These are phyloP conservation scores for Eulemur rubriventer DNA, from an alignment of 2,797 vertebrate species.

Conservation along the genomic window DNA sequence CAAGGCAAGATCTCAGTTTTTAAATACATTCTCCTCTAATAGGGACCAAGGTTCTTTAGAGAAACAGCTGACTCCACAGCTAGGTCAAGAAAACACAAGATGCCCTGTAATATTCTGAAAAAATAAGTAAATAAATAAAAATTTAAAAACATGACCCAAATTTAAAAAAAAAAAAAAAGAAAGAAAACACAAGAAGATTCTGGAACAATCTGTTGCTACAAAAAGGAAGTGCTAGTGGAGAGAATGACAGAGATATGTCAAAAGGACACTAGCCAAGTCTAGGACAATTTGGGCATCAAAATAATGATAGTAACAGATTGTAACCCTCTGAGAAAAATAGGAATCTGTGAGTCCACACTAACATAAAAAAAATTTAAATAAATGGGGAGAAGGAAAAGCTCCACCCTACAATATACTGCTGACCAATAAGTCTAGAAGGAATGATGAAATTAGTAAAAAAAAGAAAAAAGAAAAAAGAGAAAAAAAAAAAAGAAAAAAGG, in stretches of 20 bases:
- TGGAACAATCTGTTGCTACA: background rate
- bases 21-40: background rate
- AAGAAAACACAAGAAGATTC: background rate
- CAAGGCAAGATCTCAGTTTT: background rate
- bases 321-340: background rate
- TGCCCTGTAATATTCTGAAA: background rate
- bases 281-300: background rate
- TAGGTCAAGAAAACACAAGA: background rate
- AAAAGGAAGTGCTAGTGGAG: background rate
- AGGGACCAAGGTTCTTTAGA: background rate
- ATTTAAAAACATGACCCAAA: too few species aligned
- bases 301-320: background rate
- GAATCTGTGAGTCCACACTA: background rate
- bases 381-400: background rate
- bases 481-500: too few species aligned
- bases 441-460: background rate
- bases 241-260: background rate
- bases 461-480: too few species aligned
- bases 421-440: background rate
- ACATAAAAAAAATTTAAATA: background rate
- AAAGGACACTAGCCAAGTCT: background rate
- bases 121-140: too few species aligned
- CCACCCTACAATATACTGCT: background rate
- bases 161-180: too few species aligned
- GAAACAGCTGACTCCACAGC: background rate